phyloP scores from a whole-genome alignment of 2,113 vertebrate genomes.

The human region DNA sequence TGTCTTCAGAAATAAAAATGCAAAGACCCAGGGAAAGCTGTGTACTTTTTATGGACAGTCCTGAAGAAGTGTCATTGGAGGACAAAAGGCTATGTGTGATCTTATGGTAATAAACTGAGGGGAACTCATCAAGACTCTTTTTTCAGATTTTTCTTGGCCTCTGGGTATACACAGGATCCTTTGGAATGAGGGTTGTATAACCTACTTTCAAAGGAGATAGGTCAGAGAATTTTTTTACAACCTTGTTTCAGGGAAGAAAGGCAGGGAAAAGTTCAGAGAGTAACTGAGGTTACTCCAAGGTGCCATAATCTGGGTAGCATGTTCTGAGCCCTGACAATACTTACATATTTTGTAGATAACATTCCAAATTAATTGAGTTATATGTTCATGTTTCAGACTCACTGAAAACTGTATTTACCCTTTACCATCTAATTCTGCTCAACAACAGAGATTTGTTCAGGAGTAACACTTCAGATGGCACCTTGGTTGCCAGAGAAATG shows the following conservation, averaged over 20 bases:
- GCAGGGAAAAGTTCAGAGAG: background rate
- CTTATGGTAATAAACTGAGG: background rate
- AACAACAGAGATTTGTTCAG: background rate
- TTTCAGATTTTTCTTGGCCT: background rate
- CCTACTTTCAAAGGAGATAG: background rate
- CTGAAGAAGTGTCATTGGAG: background rate
- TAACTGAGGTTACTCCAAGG: background rate
- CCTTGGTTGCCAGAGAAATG: background rate
- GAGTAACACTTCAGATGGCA: too few species aligned
- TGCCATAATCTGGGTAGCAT: background rate
- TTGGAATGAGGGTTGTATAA: background rate
- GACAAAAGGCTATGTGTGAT: background rate
- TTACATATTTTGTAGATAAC: background rate
- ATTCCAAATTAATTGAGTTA: background rate
- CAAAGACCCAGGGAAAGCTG: background rate
- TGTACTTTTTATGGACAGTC: background rate
- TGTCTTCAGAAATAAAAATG: background rate
- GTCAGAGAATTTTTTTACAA: background rate
- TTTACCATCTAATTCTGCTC: background rate
- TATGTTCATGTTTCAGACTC: background rate
- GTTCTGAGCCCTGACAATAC: background rate
- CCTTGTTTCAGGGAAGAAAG: background rate
- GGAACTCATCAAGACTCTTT: background rate
- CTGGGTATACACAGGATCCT: rapidly evolving
- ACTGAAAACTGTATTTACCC: background rate